phyloP scores from a whole-genome alignment of 2,113 vertebrate species.

The Gymnorhina tibicen region DNA sequence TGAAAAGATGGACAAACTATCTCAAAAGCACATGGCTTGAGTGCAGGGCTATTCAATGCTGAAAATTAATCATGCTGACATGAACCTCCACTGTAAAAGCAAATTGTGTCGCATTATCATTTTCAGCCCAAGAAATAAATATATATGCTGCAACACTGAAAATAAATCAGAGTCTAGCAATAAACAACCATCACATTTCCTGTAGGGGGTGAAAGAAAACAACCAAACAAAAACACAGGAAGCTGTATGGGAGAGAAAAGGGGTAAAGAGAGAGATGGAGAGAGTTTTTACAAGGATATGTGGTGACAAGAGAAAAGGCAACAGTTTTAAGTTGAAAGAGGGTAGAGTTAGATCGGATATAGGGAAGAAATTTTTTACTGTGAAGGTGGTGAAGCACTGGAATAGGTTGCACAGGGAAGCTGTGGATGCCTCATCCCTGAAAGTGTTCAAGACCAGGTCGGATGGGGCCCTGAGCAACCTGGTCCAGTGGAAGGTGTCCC shows the following conservation, averaged over 20 bases:
- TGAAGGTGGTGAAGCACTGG: background rate
- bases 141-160: background rate
- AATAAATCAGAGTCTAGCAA: background rate
- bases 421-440: background rate
- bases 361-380: background rate
- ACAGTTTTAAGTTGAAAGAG: background rate
- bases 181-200: background rate
- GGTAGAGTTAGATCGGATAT: background rate
- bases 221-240: background rate
- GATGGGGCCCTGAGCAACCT: fast-evolving
- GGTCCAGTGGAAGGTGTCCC: background rate
- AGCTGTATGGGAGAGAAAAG: background rate
- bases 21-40: background rate
- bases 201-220: background rate
- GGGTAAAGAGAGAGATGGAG: background rate
- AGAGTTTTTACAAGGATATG: background rate
- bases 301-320: background rate
- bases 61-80: background rate
- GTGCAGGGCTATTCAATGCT: background rate
- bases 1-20: background rate
- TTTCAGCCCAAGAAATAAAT: background rate
- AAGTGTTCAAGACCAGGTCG: background rate
- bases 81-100: background rate
- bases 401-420: background rate
- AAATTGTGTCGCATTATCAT: background rate